Base-by-base conservation (phyloP, 2,113 vertebrate species). In the Alethe diademata region DNA sequence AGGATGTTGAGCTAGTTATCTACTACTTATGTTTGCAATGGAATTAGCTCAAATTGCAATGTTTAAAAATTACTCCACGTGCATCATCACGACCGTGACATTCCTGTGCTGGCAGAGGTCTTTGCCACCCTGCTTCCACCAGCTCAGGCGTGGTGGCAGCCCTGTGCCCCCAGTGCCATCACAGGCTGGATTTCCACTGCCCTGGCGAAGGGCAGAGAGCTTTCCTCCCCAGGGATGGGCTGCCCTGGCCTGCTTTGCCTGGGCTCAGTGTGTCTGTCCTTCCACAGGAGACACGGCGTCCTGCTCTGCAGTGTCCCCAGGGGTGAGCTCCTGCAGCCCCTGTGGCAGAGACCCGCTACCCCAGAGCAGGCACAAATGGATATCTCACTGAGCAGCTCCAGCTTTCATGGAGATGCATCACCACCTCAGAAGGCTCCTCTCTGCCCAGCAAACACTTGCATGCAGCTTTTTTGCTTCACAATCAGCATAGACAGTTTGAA, bases 331-430 rank as follows among this genome's bases (percentile, higher is more conserved):
- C 76, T 80, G 7, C 33, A 67, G 45, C 31, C 60, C 47, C 33
- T 35, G 0, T 19, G 50, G 14, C 58, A 76, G 24, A 40, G 2
- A 72, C 31, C 62, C 69, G 36, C 57, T 8, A 15, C 19, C 9
- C 28, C 9, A 3, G 24, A 26, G n/a, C 28, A 73, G 22, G 36
- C 54, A 19, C n/a, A 43, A 6, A 26, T 0, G 9, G n/a, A 22
- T 62, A 51, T 9, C 0, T 5, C 4, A 5, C 24, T 66, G 43
- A 31, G 15, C 43, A 45, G 43, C 43, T 45, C 43, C 66, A 76
- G n/a, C 28, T 82, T n/a, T 33, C 28, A 2, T 0, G 0, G 14
- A 58, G 65, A 18, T 8, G 3, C 18, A 18, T 40, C 42, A 6
- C 16, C 7, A 3, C 28, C 54, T 18, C 53, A 43, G 28, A 69